A percentile compares a stretch with the other conserved stretches of the same genome.
Evolutionary conservation across 2,113 vertebrate species (phyloP).

Genomic region (Lepisosteus oculatus): DNA sequence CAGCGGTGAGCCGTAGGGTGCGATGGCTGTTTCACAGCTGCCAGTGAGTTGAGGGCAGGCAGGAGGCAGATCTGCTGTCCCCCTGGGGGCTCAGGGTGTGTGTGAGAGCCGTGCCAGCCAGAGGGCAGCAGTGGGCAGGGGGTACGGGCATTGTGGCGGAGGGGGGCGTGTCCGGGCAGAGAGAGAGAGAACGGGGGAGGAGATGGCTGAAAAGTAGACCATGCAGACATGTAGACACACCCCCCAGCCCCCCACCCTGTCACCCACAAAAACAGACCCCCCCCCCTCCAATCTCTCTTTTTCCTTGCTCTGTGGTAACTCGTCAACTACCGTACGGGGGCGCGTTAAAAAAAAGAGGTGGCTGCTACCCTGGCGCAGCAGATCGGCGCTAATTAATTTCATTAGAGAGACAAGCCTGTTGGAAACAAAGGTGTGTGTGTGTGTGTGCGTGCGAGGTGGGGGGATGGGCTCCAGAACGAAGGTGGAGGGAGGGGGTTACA

Average conservation of each 20-base stretch:
- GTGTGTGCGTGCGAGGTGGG: conserved; percentile 47
- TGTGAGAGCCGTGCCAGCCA: too few relatives aligned
- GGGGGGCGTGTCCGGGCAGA: not conserved
- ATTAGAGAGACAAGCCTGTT: conserved; percentile 27
- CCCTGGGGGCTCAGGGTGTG: too few relatives aligned
- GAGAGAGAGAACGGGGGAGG: not conserved
- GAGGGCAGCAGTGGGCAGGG: too few relatives aligned
- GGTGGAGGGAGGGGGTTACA: too few relatives aligned
- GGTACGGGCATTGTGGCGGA: not conserved
- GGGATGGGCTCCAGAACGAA: conserved; percentile 14
- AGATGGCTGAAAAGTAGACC: too few relatives aligned
- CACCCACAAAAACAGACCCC: too few relatives aligned
- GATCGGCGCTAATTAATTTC: conserved; percentile 40
- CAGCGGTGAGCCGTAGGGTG: too few relatives aligned
- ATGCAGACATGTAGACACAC: too few relatives aligned
- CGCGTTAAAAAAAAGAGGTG: not conserved
- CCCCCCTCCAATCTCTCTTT: not conserved
- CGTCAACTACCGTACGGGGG: not conserved
- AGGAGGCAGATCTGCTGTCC: too few relatives aligned
- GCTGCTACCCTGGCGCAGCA: conserved; percentile 23
- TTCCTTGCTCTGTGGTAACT: not conserved
- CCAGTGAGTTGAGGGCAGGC: too few relatives aligned
- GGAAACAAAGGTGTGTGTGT: conserved; percentile 45
- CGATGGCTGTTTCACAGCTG: too few relatives aligned
- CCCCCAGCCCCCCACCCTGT: too few relatives aligned